These are phyloP conservation scores for Acholoe squamosa DNA, from an alignment of 2,888 invertebrate genomes.

Conservation along the genomic window DNA sequence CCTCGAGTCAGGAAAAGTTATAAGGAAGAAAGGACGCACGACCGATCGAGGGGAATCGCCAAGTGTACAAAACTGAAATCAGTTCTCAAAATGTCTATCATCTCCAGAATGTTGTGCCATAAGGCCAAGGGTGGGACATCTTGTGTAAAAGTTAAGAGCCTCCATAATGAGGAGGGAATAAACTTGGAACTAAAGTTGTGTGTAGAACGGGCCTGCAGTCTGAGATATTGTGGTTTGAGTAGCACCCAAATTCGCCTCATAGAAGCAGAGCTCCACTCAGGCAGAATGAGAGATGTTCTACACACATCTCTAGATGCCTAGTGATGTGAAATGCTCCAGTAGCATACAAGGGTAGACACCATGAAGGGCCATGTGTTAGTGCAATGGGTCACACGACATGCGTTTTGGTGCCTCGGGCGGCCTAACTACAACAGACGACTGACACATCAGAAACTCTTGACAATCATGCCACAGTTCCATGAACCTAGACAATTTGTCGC, in stretches of 20 bases:
- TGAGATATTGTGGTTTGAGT: too few species aligned
- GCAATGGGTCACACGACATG: conserved; percentile 34
- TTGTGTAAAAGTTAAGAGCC: too few species aligned
- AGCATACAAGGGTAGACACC: background rate
- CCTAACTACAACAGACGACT: conserved; percentile 38
- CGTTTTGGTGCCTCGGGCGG: conserved; percentile 6
- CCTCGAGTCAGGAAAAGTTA: background rate
- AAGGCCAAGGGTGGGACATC: background rate
- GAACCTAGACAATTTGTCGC: background rate
- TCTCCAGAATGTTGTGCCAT: background rate
- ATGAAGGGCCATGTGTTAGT: conserved; percentile 29
- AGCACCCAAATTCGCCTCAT: too few species aligned
- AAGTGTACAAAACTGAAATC: background rate
- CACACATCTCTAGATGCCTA: too few species aligned
- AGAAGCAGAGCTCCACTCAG: too few species aligned
- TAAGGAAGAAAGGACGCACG: background rate
- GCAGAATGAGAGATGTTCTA: too few species aligned
- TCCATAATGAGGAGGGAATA: too few species aligned
- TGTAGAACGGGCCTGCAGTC: too few species aligned
- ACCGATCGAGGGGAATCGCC: background rate
- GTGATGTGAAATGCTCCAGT: too few species aligned
- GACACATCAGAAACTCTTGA: background rate
- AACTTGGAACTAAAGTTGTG: too few species aligned
- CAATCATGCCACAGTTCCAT: conserved; percentile 35
- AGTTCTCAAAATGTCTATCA: background rate